Base-by-base conservation (phyloP, 2,113 vertebrate species). In the Cephalophus harveyi region DNA sequence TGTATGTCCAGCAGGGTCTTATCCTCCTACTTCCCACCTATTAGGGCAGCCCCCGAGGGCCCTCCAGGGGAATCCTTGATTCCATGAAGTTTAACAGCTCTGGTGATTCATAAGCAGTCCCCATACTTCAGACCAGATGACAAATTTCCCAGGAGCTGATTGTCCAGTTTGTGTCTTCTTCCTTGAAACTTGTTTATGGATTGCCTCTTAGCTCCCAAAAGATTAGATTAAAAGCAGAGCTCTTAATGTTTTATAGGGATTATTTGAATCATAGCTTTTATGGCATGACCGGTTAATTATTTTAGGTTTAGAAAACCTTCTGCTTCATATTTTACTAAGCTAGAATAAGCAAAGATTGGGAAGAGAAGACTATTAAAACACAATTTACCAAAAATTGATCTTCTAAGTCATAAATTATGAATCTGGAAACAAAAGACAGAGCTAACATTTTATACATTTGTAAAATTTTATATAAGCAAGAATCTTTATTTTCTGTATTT, bases 401-500 rank as follows among this genome's bases (percentile, higher is more conserved):
- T 59, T 33, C 14, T 48, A n/a, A 81, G 25, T 81, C 88, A 30
- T 57, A 85, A 85, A 28, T 33, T 46, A 23, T 33, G 87, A 83
- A n/a, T 60, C 40, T 40, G 50, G 91, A 74, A 92, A 64, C 40
- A 16, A 36, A 89, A 84, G 54, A 8, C 7, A 5, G 3, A 16
- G 0, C 5, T 57, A 21, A 3, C 1, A 52, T 64, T 62, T 82
- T 11, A 28, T 21, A 91, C 84, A 8, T 16, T 40, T 43, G 81
- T 59, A 85, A 57, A 21, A 14, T 91, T 90, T 52, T 48, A 27
- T 28, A 19, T 89, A 23, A 30, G 11, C 59, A 86, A 85, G 17
- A 85, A 86, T n/a, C 50, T 33, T 74, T 81, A 87, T 33, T 74
- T 87, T 5, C 60, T 95, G 85, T 62, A 95, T 98, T 84, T 92